These are phyloP conservation scores for Myotis pilosus DNA, from an alignment of 2,797 vertebrate genomes.

Conservation along the genomic window DNA sequence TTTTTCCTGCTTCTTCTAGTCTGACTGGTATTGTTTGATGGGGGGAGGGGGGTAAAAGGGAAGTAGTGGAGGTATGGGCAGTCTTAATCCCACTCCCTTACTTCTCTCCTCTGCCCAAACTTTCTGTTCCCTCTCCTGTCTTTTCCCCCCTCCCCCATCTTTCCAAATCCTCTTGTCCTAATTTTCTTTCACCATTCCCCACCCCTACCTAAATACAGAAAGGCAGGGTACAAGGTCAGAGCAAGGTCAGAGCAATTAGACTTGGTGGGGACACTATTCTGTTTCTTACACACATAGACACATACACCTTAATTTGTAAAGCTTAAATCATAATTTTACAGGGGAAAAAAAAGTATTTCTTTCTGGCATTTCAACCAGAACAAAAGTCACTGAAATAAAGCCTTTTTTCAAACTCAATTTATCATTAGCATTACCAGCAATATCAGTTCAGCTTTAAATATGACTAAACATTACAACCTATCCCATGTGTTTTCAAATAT, in stretches of 20 bases:
- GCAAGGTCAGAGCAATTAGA: not conserved
- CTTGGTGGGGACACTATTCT: not conserved
- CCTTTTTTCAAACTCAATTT: slow-evolving; percentile 51
- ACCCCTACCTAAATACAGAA: not conserved
- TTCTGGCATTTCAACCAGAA: slow-evolving; percentile 33
- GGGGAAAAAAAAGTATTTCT: not conserved
- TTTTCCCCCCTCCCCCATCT: not conserved
- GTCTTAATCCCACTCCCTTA: not conserved
- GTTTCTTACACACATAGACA: not conserved
- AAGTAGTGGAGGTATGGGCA: not conserved
- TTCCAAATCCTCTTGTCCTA: not conserved
- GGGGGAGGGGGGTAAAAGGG: not conserved
- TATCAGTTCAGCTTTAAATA: slow-evolving; percentile 43
- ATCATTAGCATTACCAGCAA: not conserved
- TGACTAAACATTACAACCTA: not conserved
- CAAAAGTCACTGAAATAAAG: slow-evolving; percentile 42
- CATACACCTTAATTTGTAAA: not conserved
- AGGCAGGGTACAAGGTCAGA: not conserved
- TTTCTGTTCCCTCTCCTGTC: not conserved
- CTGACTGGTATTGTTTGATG: not conserved
- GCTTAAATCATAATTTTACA: slow-evolving; percentile 14
- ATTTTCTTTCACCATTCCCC: not conserved
- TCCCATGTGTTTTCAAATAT: slow-evolving; percentile 46
- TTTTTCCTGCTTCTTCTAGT: not conserved
- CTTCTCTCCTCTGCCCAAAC: not conserved